Evolutionary conservation across 1,140 invertebrate genomes (phyloP).

Genomic region (Cherax quadricarinatus): DNA sequence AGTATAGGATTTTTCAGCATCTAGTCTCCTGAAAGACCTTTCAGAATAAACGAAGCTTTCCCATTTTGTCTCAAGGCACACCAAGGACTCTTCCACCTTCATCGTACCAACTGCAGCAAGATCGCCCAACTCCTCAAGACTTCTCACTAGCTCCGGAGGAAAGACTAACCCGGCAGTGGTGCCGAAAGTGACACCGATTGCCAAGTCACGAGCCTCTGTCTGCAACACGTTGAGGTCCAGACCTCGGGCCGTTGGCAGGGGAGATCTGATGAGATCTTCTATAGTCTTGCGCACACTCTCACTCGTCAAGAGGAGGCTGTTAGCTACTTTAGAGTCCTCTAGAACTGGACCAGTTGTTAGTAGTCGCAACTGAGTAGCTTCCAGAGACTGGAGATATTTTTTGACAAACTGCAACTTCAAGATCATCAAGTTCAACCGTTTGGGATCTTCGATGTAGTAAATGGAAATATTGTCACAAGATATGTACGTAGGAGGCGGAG

Average conservation of each 20-base stretch:
- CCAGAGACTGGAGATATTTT: not conserved
- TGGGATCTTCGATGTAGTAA: not conserved
- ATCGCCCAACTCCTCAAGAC: not conserved
- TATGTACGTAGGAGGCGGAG: not conserved
- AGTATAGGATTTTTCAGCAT: no score
- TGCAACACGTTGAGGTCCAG: not conserved
- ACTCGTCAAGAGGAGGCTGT: not conserved
- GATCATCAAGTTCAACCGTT: not conserved
- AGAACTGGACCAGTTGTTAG: not conserved
- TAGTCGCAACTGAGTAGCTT: not conserved
- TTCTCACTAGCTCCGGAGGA: not conserved
- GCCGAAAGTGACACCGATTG: not conserved
- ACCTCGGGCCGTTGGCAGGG: not conserved
- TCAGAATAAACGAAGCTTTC: not conserved
- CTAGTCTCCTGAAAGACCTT: no score
- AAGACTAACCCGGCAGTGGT: not conserved
- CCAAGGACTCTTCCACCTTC: not conserved
- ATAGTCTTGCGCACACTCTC: not conserved
- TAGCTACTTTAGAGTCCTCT: not conserved
- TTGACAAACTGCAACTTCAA: not conserved
- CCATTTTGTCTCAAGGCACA: not conserved
- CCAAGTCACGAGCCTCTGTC: not conserved
- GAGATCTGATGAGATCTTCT: not conserved
- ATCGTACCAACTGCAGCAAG: not conserved
- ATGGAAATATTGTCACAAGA: not conserved